Conservation (phyloP, 2,797 vertebrate species). For the Pantherophis alleghaniensis region DNA sequence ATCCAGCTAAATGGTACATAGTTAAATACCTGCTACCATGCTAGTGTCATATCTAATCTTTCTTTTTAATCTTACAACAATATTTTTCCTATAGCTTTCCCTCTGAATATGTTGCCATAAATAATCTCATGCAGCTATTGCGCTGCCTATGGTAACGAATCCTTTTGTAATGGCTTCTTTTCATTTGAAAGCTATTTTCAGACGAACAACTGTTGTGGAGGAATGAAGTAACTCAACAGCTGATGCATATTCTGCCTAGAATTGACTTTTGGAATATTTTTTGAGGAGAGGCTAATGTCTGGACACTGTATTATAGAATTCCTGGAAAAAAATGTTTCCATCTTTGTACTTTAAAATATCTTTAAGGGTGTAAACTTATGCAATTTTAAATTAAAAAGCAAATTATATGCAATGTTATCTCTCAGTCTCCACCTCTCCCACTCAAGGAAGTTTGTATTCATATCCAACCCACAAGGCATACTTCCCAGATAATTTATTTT, state of each 20-base stretch:
- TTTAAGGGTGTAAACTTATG: background rate
- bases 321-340: slow-evolving; percentile 11
- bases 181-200: slow-evolving; percentile 89
- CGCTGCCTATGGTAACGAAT: slow-evolving; percentile 81
- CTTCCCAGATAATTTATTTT: slow-evolving; percentile 6
- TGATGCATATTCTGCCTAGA: slow-evolving; percentile 83
- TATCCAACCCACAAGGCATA: slow-evolving; percentile 30
- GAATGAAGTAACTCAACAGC: slow-evolving; percentile 86
- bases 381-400: slow-evolving; percentile 2
- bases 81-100: slow-evolving; percentile 71
- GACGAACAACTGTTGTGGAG: slow-evolving; percentile 81
- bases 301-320: slow-evolving; percentile 57
- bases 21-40: slow-evolving; percentile 51
- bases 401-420: slow-evolving; percentile 20
- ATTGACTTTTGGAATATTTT: slow-evolving; percentile 73
- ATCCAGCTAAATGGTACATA: slow-evolving; percentile 85
- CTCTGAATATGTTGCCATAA: slow-evolving; percentile 74
- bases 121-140: slow-evolving; percentile 77
- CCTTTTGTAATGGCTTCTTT: slow-evolving; percentile 85
- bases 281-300: slow-evolving; percentile 67
- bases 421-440: slow-evolving; percentile 18
- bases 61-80: slow-evolving; percentile 59
- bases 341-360: background rate
- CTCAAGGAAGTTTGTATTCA: slow-evolving; percentile 25
- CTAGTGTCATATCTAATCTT: slow-evolving; percentile 49